Conservation (phyloP, 2,797 vertebrate species). For the Amblyopsis hoosieri region DNA sequence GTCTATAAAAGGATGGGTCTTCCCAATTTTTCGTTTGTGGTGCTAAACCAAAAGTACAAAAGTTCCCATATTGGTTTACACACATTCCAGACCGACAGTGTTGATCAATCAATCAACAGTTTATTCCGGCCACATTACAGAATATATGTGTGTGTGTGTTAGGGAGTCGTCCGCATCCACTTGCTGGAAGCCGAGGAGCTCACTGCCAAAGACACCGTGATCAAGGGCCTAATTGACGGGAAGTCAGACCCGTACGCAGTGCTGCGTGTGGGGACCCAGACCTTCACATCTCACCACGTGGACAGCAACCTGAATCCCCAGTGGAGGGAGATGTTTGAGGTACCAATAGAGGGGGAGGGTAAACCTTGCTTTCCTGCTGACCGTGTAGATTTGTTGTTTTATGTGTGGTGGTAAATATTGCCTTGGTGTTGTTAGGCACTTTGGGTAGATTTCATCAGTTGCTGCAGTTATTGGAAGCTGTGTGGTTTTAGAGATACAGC, state of each 20-base stretch:
- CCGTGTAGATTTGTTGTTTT: constrained; percentile 19
- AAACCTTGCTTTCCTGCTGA: neutral
- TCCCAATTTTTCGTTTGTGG: too few relatives aligned
- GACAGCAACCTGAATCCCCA: constrained; percentile 89
- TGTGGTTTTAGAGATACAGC: constrained; percentile 33
- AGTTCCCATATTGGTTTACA: too few relatives aligned
- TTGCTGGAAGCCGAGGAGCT: constrained; percentile 86
- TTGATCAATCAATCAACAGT: too few relatives aligned
- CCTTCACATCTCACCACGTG: constrained; percentile 88
- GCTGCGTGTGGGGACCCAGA: constrained; percentile 90
- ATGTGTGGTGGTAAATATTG: constrained; percentile 15
- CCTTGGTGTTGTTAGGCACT: constrained; percentile 22
- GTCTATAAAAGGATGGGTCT: too few relatives aligned
- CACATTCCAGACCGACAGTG: too few relatives aligned
- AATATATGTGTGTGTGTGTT: neutral
- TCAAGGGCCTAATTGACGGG: constrained; percentile 88
- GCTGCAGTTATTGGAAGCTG: constrained; percentile 46
- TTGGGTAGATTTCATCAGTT: constrained; percentile 40
- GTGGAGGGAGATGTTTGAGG: constrained; percentile 94
- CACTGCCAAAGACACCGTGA: constrained; percentile 88
- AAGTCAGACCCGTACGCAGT: constrained; percentile 93
- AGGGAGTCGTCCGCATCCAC: constrained; percentile 92
- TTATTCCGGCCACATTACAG: neutral
- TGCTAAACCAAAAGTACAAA: too few relatives aligned
- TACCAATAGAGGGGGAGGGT: constrained; percentile 45